These are phyloP conservation scores for Steromphala cineraria DNA, from an alignment of 2,888 invertebrate species.

Conservation along the genomic window DNA sequence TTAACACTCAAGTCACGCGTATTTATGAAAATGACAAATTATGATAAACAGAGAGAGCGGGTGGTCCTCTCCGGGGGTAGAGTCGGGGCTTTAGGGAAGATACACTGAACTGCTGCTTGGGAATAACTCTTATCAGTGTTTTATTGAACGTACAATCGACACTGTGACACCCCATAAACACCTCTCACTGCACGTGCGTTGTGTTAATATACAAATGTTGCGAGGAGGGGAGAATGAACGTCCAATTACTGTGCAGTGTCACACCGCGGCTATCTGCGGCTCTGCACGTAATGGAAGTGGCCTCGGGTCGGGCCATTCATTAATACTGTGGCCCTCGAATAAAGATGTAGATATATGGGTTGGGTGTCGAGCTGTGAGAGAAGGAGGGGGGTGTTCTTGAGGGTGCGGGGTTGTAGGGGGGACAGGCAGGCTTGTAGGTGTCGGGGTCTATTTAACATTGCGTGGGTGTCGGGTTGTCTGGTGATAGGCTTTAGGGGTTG, in stretches of 20 bases:
- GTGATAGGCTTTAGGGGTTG: too few species aligned
- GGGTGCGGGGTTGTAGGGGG: too few species aligned
- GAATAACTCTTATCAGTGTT: not conserved
- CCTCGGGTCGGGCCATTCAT: not conserved
- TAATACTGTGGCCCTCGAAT: not conserved
- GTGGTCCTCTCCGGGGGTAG: not conserved
- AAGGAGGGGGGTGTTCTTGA: not conserved
- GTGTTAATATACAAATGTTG: not conserved
- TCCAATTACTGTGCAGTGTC: not conserved
- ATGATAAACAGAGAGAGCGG: not conserved
- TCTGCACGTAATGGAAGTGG: not conserved
- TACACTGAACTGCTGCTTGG: not conserved
- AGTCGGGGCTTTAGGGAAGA: not conserved
- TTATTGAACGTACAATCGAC: constrained; percentile 8
- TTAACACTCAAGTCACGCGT: not conserved
- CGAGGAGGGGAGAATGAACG: not conserved
- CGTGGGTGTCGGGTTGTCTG: too few species aligned
- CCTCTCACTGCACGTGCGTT: not conserved
- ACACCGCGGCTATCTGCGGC: not conserved
- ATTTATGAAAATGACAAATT: constrained; percentile 21
- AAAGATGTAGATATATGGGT: not conserved
- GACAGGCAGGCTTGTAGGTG: too few species aligned
- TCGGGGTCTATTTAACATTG: too few species aligned
- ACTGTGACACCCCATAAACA: not conserved
- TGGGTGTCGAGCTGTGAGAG: not conserved